Base-by-base conservation (phyloP, 2,888 invertebrate species). In the Epicampocera succincta region DNA sequence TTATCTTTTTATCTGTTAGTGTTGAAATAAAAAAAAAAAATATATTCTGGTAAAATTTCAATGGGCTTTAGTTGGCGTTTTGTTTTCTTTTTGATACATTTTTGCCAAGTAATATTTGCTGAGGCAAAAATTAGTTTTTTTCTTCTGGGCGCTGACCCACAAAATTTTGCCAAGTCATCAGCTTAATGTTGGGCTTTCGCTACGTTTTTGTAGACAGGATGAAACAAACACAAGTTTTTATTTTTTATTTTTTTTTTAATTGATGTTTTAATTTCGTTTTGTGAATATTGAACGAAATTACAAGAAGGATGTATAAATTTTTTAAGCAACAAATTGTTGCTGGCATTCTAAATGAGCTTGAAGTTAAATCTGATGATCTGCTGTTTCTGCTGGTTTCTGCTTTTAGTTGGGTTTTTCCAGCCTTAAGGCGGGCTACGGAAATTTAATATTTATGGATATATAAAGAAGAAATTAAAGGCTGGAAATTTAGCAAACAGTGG, bases 101-200 rank as follows among this genome's bases (percentile, higher is more conserved):
- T 68, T 58, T 19, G 48, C 58, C 48, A 66, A 60, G 58, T 75
- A 58, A 68, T 68, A 40, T 60, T 75, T 75, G 75, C 42, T 75
- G 42, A 48, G 66, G 58, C 65, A 65, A 25, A 48, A n/a, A n/a
- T 44, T 38, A 56, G 6, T 25, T 74, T 38, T 58, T 38, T 40
- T 48, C 33, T 33, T 61, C 56, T 25, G 29, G 8, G 12, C 21
- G 44, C 69, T 81, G 81, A 69, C 77, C 81, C 69, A 81, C 54
- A n/a, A n/a, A 73, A 73, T 77, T 73, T 58, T 69, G 81, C 73
- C 58, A 69, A 77, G 63, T 81, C 81, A 81, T 73, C 81, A 77
- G 77, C 71, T 75, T 58, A 68, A 66, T 50, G 48, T 52, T 75
- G 66, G 33, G 29, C 8, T 60, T 56, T 40, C 1, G 40, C 58